Evolutionary conservation across 1,140 invertebrate genomes (phyloP).

Genomic region (Drosophila bocki): DNA sequence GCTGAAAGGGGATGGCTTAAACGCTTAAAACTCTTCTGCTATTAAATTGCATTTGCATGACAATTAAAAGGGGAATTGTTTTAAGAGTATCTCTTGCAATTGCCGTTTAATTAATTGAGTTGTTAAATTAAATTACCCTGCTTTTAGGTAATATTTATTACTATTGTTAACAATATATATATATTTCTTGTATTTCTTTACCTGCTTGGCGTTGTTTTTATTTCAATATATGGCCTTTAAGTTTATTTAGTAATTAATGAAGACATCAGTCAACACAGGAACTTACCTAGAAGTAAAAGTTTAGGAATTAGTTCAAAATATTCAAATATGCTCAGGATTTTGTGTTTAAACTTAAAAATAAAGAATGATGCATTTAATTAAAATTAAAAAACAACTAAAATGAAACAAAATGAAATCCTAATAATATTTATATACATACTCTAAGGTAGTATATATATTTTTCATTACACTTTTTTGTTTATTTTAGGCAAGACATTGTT

Average conservation of each 20-base stretch:
- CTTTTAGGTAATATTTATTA: neutral
- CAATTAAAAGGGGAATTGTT: constrained; percentile 18
- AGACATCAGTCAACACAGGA: constrained; percentile 16
- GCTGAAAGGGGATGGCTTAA: constrained; percentile 20
- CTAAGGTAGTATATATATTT: constrained; percentile 2
- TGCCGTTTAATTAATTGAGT: constrained; percentile 13
- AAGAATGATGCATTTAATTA: neutral
- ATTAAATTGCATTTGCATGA: constrained; percentile 34
- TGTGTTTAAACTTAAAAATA: constrained; percentile 3
- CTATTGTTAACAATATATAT: no score
- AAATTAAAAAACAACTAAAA: constrained; percentile 27
- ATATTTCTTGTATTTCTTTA: neutral
- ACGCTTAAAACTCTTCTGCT: constrained; percentile 10
- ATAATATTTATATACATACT: constrained; percentile 1
- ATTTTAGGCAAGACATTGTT: constrained; percentile 28
- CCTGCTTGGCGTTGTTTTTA: neutral
- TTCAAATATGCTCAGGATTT: neutral
- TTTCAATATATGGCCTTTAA: neutral
- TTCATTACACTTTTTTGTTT: constrained; percentile 27
- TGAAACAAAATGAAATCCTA: constrained; percentile 15
- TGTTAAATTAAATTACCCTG: neutral
- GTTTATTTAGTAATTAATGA: neutral
- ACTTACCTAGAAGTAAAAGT: constrained; percentile 71
- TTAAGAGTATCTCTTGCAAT: neutral
- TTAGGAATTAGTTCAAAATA: constrained; percentile 27